A percentile compares a stretch with the other conserved stretches of the same genome.
Conservation (phyloP, 1,140 invertebrate genomes). For the Zelostemma sp. region DNA sequence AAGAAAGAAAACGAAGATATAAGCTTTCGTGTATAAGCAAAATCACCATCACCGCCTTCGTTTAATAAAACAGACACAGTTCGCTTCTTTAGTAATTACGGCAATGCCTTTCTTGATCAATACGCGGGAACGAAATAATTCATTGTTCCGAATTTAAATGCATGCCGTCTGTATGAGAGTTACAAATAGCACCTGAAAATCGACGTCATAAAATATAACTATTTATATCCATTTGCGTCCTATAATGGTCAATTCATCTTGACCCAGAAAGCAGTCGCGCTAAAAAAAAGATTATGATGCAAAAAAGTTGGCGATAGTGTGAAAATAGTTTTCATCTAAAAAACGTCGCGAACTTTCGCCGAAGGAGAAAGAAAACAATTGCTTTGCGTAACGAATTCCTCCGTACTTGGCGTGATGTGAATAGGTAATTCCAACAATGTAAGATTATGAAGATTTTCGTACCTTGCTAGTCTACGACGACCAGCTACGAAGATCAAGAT, state of each 20-base stretch:
- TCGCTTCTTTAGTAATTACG: background rate
- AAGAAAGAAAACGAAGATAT: background rate
- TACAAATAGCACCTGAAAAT: background rate
- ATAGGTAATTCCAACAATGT: slow-evolving; percentile 15
- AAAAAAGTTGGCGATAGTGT: too few species aligned
- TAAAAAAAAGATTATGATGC: too few species aligned
- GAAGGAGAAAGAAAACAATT: background rate
- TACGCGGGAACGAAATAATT: background rate
- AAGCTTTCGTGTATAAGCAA: slow-evolving; percentile 3
- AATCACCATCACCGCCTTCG: slow-evolving; percentile 3
- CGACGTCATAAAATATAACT: background rate
- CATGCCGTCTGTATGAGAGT: background rate
- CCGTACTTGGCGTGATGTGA: slow-evolving; percentile 15
- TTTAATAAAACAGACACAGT: background rate
- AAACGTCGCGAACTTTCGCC: background rate
- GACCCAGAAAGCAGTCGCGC: too few species aligned
- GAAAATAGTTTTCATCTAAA: background rate
- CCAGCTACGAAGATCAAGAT: slow-evolving; percentile 14
- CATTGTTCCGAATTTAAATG: too few species aligned
- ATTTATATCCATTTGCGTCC: too few species aligned
- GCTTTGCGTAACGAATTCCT: slow-evolving; percentile 20
- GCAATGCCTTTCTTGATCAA: background rate
- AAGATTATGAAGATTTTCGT: slow-evolving; percentile 26
- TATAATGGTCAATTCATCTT: too few species aligned
- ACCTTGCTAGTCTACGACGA: slow-evolving; percentile 9